phyloP scores from a whole-genome alignment of 2,888 invertebrate species.

The Sabatieria punctata region DNA sequence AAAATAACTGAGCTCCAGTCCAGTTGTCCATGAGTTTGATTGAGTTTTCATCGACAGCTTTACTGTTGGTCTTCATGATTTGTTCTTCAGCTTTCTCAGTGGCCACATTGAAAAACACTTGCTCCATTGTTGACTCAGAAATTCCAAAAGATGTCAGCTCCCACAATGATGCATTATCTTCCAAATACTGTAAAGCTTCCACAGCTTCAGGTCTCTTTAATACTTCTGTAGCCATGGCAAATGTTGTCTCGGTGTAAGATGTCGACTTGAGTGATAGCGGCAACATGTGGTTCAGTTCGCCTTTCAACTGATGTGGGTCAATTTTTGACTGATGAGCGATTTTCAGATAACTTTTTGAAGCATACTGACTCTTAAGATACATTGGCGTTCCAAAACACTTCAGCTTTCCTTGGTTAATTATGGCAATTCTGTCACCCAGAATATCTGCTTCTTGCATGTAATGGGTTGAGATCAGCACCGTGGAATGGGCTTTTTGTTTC shows the following conservation, averaged over 20 bases:
- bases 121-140: no score
- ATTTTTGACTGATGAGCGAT: not conserved
- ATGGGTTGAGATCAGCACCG: constrained; percentile 57
- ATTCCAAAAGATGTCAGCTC: constrained; percentile 2
- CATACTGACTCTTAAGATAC: constrained; percentile 49
- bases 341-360: no score
- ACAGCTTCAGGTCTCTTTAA: no score
- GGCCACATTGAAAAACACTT: constrained; percentile 3
- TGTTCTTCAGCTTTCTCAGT: no score
- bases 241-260: not conserved
- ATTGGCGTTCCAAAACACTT: constrained; percentile 66
- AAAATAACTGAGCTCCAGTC: not conserved
- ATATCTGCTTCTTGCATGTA: constrained; percentile 81
- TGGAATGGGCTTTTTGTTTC: constrained; percentile 27
- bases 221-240: not conserved
- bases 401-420: constrained; percentile 60
- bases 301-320: not conserved
- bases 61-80: no score
- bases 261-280: not conserved
- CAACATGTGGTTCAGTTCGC: not conserved
- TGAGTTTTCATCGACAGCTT: not conserved
- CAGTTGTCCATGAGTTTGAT: not conserved
- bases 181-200: not conserved
- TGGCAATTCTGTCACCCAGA: constrained; percentile 65
- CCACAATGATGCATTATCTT: not conserved